A percentile compares a stretch with the other conserved stretches of the same genome.
These are phyloP conservation scores for Chromis chromis DNA, from an alignment of 2,797 vertebrate species.

Conservation along the genomic window DNA sequence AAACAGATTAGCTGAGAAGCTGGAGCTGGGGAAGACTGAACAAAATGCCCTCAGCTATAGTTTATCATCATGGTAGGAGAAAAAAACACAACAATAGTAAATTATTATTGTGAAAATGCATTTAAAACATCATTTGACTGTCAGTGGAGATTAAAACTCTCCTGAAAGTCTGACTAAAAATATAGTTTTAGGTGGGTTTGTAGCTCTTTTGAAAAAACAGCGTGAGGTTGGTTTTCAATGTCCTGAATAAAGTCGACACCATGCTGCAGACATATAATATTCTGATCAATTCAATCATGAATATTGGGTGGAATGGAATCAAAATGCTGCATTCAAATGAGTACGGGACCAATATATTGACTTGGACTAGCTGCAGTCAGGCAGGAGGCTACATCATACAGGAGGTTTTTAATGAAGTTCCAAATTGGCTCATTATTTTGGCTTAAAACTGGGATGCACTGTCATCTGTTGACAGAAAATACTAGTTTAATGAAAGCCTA, in stretches of 20 bases:
- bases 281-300: constrained; percentile 40
- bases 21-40: no score
- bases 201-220: not conserved
- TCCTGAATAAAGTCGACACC: constrained; percentile 19
- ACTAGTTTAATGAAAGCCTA: constrained; percentile 15
- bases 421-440: constrained; percentile 40
- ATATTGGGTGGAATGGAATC: constrained; percentile 42
- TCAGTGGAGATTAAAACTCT: not conserved
- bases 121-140: not conserved
- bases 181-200: not conserved
- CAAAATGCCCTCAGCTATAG: no score
- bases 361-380: constrained; percentile 39
- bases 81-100: not conserved
- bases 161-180: not conserved
- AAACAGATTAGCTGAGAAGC: no score
- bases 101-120: not conserved
- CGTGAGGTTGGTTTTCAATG: constrained; percentile 8
- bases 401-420: constrained; percentile 34
- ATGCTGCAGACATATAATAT: constrained; percentile 33
- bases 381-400: constrained; percentile 30
- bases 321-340: constrained; percentile 43
- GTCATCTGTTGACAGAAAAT: constrained; percentile 19
- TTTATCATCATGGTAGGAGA: no score
- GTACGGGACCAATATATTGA: constrained; percentile 43
- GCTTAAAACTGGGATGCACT: constrained; percentile 11